Base-by-base conservation (phyloP, 2,797 vertebrate genomes). In the Propithecus perrieri region DNA sequence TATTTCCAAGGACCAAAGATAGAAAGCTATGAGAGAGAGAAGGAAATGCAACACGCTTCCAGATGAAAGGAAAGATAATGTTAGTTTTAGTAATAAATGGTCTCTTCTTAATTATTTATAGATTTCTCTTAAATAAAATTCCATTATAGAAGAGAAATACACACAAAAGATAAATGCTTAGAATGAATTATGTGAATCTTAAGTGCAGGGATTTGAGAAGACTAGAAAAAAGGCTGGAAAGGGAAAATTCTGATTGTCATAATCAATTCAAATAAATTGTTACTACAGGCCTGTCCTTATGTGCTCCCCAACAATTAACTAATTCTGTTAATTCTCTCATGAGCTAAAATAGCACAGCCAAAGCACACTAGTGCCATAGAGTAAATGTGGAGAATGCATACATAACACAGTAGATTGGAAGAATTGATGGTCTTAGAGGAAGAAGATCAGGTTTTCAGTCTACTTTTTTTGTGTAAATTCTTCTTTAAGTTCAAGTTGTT, bases 111-210 rank as follows among this genome's bases (percentile, higher is more conserved):
- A 89, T 71, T 22, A 75, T 84, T 85, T 63, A 12, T 61, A 81
- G 78, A 78, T 78, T 95, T 94, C 46, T 88, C 33, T 85, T 74
- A 93, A 41, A 28, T 50, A 78, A 76, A 89, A 89, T 84, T 87
- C 17, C 3, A 61, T 71, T 69, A 46, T 43, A 87, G n/a, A 43
- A 93, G 74, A 57, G 18, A 83, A 69, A 63, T 53, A 53, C 2
- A 80, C 26, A 38, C 55, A 79, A 71, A 87, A 72, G 55, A 18
- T 46, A 65, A 55, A 30, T 57, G n/a, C 14, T 91, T 14, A 63
- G 46, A 41, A 67, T 93, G 74, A 87, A 74, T 61, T 38, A 74
- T 2, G 12, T 89, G n/a, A 93, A 67, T 61, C 22, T 28, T 65
- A 57, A 8, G 1, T 79, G 9, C 13, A 85, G n/a, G 67, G 22